phyloP scores from a whole-genome alignment of 2,113 vertebrate genomes.

The Menura novaehollandiae region DNA sequence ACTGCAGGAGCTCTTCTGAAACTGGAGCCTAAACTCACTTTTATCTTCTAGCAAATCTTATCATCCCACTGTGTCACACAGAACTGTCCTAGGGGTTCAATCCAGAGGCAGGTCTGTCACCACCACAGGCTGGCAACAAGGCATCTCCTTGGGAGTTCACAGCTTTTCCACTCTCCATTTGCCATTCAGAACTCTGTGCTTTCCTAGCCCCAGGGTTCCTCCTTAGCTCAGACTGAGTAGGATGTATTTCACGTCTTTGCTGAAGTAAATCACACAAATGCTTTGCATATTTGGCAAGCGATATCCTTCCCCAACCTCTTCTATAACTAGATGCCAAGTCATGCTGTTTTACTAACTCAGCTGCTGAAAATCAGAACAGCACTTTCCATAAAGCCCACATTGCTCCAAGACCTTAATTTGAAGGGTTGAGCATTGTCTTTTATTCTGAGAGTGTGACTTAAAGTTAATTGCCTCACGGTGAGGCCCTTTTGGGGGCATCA shows the following conservation, averaged over 20 bases:
- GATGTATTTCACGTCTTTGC: conserved; percentile 6
- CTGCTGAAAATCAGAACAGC: not conserved
- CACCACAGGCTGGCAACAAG: not conserved
- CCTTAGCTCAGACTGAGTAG: not conserved
- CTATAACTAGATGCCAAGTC: conserved; percentile 16
- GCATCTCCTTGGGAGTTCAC: not conserved
- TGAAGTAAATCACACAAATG: conserved; percentile 31
- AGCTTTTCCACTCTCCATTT: not conserved
- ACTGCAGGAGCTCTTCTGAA: not conserved
- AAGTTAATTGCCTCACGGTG: not conserved
- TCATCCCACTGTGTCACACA: not conserved
- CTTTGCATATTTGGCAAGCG: conserved; percentile 29
- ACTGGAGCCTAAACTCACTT: not conserved
- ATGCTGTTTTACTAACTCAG: conserved; percentile 20
- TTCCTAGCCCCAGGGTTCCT: not conserved
- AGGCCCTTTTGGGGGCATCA: not conserved
- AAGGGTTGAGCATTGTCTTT: not conserved
- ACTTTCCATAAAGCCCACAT: not conserved
- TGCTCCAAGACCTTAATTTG: not conserved
- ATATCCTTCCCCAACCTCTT: not conserved
- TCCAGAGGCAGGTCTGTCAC: not conserved
- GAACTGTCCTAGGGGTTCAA: not conserved
- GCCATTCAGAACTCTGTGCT: not conserved
- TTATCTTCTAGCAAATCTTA: not conserved
- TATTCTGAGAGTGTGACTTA: not conserved